Evolutionary conservation across 2,797 vertebrate species (phyloP).

Genomic region (Helarctos malayanus): DNA sequence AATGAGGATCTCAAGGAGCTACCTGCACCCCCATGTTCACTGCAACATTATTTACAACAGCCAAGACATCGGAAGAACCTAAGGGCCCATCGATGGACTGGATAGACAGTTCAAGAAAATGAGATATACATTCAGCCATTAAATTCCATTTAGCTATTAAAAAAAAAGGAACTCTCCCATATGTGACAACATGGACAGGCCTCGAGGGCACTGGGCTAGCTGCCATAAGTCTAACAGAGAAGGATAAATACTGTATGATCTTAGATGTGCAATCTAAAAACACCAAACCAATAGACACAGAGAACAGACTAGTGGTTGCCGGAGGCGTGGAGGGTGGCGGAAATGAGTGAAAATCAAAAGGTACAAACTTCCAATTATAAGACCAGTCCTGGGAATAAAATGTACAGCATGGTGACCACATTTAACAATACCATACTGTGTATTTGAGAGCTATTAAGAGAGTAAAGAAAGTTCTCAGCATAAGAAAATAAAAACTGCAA

Average conservation of each 20-base stretch:
- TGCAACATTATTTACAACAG: not conserved
- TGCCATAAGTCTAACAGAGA: not conserved
- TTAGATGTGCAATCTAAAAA: not conserved
- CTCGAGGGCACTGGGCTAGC: not conserved
- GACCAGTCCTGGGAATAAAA: not conserved
- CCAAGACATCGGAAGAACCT: too few species aligned
- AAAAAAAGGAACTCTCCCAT: not conserved
- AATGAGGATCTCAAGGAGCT: not conserved
- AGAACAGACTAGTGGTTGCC: not conserved
- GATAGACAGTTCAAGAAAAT: not conserved
- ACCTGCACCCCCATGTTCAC: not conserved
- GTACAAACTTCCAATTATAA: not conserved
- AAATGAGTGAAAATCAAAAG: not conserved
- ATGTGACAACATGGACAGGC: not conserved
- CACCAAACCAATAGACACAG: not conserved
- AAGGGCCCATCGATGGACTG: not conserved
- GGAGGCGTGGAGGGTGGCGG: not conserved
- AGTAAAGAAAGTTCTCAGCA: not conserved
- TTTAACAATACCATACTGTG: not conserved
- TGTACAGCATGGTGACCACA: not conserved
- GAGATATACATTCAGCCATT: not conserved
- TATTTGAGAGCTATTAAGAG: not conserved
- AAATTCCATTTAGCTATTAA: not conserved
- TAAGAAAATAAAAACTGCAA: not conserved
- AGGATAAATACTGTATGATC: too few species aligned